These are phyloP conservation scores for Micromussa lordhowensis DNA, from an alignment of 92 coral and sea anemone species.

Conservation along the genomic window DNA sequence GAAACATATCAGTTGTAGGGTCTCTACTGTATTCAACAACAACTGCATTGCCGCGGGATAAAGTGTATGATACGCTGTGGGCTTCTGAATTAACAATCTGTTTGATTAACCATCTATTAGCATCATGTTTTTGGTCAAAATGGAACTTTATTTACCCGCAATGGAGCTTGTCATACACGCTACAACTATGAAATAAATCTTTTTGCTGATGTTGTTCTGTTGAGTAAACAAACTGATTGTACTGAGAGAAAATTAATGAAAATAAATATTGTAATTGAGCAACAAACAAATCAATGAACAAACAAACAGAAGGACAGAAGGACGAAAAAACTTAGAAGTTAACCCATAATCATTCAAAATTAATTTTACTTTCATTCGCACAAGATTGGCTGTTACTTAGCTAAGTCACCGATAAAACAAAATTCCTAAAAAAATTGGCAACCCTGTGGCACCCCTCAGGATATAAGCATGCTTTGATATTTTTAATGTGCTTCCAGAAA, in stretches of 20 bases:
- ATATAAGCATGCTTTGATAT: neutral
- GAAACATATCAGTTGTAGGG: slow-evolving; percentile 89
- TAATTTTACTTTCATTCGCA: slow-evolving; percentile 6
- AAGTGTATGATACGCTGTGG: slow-evolving; percentile 93
- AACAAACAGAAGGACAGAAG: neutral
- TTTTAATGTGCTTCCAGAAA: neutral
- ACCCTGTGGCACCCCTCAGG: slow-evolving; percentile 58
- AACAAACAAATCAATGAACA: neutral
- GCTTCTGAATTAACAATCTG: slow-evolving; percentile 84
- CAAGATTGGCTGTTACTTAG: slow-evolving; percentile 22
- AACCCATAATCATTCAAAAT: no score
- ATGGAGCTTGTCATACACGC: neutral
- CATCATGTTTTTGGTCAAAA: neutral
- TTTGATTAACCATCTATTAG: slow-evolving; percentile 16
- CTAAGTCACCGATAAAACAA: slow-evolving; percentile 32
- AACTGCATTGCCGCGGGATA: slow-evolving; percentile 84
- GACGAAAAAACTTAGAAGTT: no score
- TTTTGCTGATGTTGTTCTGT: neutral
- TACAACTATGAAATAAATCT: neutral
- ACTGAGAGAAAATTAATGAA: neutral
- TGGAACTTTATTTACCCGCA: no score
- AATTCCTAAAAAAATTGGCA: slow-evolving; percentile 18
- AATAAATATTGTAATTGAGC: neutral
- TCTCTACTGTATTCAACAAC: slow-evolving; percentile 89
- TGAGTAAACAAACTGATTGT: neutral